A percentile compares a stretch with the other conserved stretches of the same genome.
These are phyloP conservation scores for Bombus fervidus DNA, from an alignment of 1,140 invertebrate genomes.

Conservation along the genomic window DNA sequence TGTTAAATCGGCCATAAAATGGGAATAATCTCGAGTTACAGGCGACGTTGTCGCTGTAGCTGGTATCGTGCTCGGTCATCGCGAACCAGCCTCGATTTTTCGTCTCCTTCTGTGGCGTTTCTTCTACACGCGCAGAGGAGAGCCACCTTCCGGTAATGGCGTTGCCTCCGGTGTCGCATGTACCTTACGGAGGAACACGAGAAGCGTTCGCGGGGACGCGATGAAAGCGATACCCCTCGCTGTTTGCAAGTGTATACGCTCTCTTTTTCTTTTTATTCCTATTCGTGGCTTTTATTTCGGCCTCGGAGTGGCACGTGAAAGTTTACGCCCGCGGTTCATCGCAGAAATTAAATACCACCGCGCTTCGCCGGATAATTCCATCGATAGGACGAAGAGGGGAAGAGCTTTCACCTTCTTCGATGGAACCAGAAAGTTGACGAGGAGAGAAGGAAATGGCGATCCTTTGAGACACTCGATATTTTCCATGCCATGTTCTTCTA, in stretches of 20 bases:
- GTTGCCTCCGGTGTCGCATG: slow-evolving; percentile 49
- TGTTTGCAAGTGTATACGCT: neutral
- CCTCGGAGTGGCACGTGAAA: neutral
- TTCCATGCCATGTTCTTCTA: slow-evolving; percentile 21
- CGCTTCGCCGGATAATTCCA: slow-evolving; percentile 21
- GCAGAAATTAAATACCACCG: slow-evolving; percentile 36
- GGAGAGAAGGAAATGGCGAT: slow-evolving; percentile 40
- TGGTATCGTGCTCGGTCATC: slow-evolving; percentile 49
- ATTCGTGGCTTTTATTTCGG: slow-evolving; percentile 28
- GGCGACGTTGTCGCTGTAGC: slow-evolving; percentile 44
- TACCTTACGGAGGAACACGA: slow-evolving; percentile 49
- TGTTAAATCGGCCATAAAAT: slow-evolving; percentile 78
- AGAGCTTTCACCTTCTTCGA: neutral
- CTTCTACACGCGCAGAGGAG: neutral
- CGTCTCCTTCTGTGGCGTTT: slow-evolving; percentile 46
- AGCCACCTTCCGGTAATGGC: slow-evolving; percentile 54
- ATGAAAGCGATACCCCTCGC: slow-evolving; percentile 38
- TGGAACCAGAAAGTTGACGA: too few relatives aligned
- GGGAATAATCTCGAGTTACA: slow-evolving; percentile 76
- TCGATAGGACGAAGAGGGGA: neutral
- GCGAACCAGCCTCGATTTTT: slow-evolving; percentile 29
- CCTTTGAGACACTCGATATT: slow-evolving; percentile 57
- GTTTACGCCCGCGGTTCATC: slow-evolving; percentile 23
- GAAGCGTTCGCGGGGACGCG: slow-evolving; percentile 39
- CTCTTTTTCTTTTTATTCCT: neutral